Evolutionary conservation across 2,113 vertebrate genomes (phyloP).

Genomic region (Pelodiscus sinensis): DNA sequence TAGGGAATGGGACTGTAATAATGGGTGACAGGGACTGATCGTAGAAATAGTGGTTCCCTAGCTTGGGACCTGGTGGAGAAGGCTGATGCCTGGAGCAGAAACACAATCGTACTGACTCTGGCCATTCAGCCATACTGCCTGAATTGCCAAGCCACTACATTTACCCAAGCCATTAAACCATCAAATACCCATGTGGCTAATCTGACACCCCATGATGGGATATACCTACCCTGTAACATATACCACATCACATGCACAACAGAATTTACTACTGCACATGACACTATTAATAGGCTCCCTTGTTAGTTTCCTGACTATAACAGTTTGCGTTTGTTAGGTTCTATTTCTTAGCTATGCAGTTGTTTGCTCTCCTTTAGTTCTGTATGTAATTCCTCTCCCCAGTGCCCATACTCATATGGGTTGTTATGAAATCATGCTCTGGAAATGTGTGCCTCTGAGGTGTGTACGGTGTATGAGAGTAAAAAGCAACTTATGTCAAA

Average conservation of each 20-base stretch:
- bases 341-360: neutral
- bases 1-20: too few species aligned
- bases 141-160: too few species aligned
- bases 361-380: neutral
- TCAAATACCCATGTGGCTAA: too few species aligned
- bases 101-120: too few species aligned
- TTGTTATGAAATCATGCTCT: conserved; percentile 36
- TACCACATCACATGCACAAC: neutral
- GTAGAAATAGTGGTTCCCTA: too few species aligned
- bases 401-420: neutral
- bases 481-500: conserved; percentile 53
- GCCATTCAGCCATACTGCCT: too few species aligned
- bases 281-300: neutral
- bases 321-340: rapidly evolving
- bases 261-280: neutral
- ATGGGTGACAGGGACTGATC: too few species aligned
- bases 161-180: too few species aligned
- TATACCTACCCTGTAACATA: too few species aligned
- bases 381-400: neutral
- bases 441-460: neutral
- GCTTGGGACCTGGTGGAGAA: too few species aligned
- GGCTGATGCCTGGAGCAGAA: too few species aligned
- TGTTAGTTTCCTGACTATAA: neutral
- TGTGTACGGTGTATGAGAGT: neutral
- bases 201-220: too few species aligned